phyloP scores from a whole-genome alignment of 2,888 invertebrate genomes.

The Andrena fulva region DNA sequence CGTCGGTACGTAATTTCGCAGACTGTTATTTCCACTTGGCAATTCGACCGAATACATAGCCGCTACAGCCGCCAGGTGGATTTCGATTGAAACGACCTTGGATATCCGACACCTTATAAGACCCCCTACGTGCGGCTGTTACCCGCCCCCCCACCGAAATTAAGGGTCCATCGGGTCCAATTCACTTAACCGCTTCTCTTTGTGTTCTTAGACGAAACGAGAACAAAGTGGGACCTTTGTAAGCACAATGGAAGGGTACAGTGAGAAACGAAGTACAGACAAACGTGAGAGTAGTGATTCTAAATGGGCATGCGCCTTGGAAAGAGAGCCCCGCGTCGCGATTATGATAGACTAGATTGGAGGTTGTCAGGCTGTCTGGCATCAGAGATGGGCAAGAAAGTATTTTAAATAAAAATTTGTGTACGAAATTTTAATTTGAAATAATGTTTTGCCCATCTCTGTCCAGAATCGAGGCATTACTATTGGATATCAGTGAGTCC shows the following conservation, averaged over 20 bases:
- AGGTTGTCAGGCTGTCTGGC: too few relatives aligned
- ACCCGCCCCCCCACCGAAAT: conserved; percentile 59
- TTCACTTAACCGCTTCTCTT: conserved; percentile 69
- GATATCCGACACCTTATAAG: conserved; percentile 53
- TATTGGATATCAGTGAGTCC: too few relatives aligned
- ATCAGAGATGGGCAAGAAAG: too few relatives aligned
- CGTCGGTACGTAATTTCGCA: conserved; percentile 52
- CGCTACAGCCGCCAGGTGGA: conserved; percentile 17
- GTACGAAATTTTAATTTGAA: too few relatives aligned
- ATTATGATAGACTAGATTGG: too few relatives aligned
- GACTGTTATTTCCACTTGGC: conserved; percentile 59
- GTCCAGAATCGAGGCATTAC: too few relatives aligned
- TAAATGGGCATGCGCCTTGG: too few relatives aligned
- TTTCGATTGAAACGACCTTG: conserved; percentile 64
- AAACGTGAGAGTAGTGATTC: too few relatives aligned
- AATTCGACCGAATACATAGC: conserved; percentile 44
- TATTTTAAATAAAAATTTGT: too few relatives aligned
- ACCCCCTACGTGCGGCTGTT: conserved; percentile 47
- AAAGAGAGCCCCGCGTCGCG: too few relatives aligned
- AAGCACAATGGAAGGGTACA: conserved; percentile 40
- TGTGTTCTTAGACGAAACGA: conserved; percentile 63
- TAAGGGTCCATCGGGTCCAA: conserved; percentile 71
- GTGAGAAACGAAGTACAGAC: background rate
- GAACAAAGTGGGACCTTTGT: conserved; percentile 35
- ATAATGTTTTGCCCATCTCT: too few relatives aligned